Evolutionary conservation across 2,113 vertebrate genomes (phyloP), one percentile per base, ranked within the genome.

Genomic region (Sceloporus tristichus): DNA sequence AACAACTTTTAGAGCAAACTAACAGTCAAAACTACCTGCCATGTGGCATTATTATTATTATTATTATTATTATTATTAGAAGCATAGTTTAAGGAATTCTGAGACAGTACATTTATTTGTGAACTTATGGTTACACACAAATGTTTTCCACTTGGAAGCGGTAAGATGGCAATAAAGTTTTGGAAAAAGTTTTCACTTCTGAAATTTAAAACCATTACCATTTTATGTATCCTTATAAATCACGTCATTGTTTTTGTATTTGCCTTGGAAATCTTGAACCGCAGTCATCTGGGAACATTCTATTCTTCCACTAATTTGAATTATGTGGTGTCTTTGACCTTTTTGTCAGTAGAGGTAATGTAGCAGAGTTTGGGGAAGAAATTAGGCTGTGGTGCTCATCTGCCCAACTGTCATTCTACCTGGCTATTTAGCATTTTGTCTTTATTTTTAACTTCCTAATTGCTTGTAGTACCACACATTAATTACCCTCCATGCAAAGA

Each of bases 401-500:
- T 70, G 68, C 27, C 4, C 79, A 18, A 19, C 76, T 88, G 27
- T 84, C 53, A 48, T 5, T 88, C 91, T 54, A 79, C 62, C 77
- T 34, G 53, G 84, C 34, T 23, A 21, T 83, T 91, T 76, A 91
- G 1, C 59, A 82, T 54, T 90, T 90, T 88, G 16, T 42, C 73
- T 82, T 92, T 85, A 40, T 83, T 86, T 73, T 84, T 70, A 19
- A 34, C 59, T 25, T 76, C 48, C 4, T 94, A 93, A 93, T 89
- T 87, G 79, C 76, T 90, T 89, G 86, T 74, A 93, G 23, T 85
- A 84, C 18, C 84, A 74, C 38, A 90, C 11, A 80, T 91, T 93
- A 94, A 89, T 94, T 93, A 93, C 23, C 27, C 54, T 93, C 56
- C 68, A 9, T 77, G 80, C 40, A 34, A 88, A 86, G n/a, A 92